These are phyloP conservation scores for Sphaeridia pumilis DNA, from an alignment of 2,888 invertebrate species.

Conservation along the genomic window DNA sequence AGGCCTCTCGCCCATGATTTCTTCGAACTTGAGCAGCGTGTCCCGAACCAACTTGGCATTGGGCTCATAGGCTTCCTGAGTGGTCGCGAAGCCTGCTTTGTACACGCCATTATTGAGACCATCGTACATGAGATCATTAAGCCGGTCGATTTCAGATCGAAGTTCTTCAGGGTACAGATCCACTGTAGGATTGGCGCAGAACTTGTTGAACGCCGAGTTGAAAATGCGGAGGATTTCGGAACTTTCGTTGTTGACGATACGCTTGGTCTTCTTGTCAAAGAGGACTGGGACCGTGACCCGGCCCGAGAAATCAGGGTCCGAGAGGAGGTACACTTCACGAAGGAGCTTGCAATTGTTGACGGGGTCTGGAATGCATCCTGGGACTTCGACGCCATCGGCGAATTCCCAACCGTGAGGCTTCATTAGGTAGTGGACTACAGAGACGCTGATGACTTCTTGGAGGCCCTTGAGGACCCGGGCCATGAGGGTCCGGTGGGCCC, in stretches of 20 bases:
- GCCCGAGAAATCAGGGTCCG: constrained; percentile 21
- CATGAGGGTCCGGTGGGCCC: constrained; percentile 29
- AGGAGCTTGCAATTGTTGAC: constrained; percentile 22
- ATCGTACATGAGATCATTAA: constrained; percentile 21
- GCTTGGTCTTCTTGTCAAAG: constrained; percentile 27
- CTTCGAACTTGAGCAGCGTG: constrained; percentile 21
- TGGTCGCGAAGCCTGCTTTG: constrained; percentile 28
- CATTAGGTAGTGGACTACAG: constrained; percentile 29
- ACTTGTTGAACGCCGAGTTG: constrained; percentile 24
- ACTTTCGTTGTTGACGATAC: constrained; percentile 32
- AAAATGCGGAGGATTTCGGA: constrained; percentile 30
- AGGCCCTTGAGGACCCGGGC: constrained; percentile 27
- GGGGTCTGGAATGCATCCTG: constrained; percentile 29
- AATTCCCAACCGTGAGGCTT: constrained; percentile 29
- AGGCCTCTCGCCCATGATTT: constrained; percentile 11
- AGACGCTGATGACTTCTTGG: constrained; percentile 24
- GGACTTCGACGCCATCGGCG: constrained; percentile 5
- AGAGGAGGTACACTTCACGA: constrained; percentile 10
- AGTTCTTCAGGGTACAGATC: constrained; percentile 21
- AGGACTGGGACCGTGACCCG: constrained; percentile 28
- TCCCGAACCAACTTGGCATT: constrained; percentile 21
- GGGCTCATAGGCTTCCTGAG: constrained; percentile 22
- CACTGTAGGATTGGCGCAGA: constrained; percentile 21
- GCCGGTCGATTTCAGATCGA: constrained; percentile 19
- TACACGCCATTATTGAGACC: constrained; percentile 30